phyloP scores from a whole-genome alignment of 2,888 invertebrate species.

The Drosophila emarginata region DNA sequence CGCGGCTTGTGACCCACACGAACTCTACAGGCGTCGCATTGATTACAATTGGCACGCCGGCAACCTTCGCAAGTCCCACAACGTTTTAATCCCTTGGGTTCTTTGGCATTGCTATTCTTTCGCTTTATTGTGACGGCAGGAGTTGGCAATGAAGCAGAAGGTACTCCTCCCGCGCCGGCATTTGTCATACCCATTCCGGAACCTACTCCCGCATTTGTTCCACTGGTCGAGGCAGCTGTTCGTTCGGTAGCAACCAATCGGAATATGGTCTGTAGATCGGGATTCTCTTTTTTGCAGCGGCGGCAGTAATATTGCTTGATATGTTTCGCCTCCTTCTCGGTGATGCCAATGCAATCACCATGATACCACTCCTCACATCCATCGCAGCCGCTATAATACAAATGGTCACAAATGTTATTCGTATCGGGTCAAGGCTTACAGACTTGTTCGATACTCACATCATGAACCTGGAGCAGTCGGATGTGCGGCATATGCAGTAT shows the following conservation, averaged over 20 bases:
- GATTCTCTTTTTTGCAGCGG: conserved; percentile 91
- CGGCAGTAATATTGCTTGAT: conserved; percentile 97
- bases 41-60: conserved; percentile 80
- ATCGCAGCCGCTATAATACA: conserved; percentile 91
- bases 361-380: conserved; percentile 99
- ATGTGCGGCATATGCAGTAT: conserved; percentile 97
- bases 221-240: conserved; percentile 39
- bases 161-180: neutral
- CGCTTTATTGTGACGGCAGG: conserved; percentile 27
- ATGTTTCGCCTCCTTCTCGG: conserved; percentile 94
- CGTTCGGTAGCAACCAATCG: conserved; percentile 79
- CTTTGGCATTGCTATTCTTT: conserved; percentile 73
- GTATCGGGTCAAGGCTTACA: no score
- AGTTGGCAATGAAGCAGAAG: neutral
- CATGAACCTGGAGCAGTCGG: conserved; percentile 97
- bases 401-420: neutral
- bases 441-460: conserved; percentile 87
- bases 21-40: conserved; percentile 80
- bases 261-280: conserved; percentile 86
- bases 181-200: neutral
- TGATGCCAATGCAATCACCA: conserved; percentile 97
- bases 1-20: conserved; percentile 83
- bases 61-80: conserved; percentile 92
- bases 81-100: conserved; percentile 77
- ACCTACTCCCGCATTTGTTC: conserved; percentile 12